phyloP scores from a whole-genome alignment of 2,888 invertebrate species.

The Agrotis puta region DNA sequence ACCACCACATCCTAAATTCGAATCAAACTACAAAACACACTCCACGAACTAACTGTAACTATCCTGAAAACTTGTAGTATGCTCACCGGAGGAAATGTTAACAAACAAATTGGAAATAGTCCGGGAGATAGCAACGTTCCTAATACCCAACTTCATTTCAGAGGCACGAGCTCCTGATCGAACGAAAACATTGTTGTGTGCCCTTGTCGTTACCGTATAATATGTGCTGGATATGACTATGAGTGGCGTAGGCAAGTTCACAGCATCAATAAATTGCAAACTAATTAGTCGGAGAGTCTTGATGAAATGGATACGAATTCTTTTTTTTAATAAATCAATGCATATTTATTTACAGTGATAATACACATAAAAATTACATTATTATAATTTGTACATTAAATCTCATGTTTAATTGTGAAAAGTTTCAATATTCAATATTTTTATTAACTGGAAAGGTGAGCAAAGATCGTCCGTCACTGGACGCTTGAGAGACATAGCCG shows the following conservation, averaged over 20 bases:
- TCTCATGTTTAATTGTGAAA: no score
- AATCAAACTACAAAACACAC: conserved; percentile 39
- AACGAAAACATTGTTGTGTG: conserved; percentile 89
- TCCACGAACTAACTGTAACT: conserved; percentile 45
- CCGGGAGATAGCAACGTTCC: conserved; percentile 82
- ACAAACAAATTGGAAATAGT: conserved; percentile 86
- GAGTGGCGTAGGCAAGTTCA: background rate
- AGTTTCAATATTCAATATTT: no score
- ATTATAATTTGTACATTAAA: no score
- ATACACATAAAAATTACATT: no score
- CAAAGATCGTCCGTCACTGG: no score
- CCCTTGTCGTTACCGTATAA: conserved; percentile 53
- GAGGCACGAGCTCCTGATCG: conserved; percentile 87
- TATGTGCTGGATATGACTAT: conserved; percentile 57
- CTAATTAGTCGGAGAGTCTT: no score
- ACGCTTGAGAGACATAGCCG: no score
- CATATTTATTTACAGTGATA: no score
- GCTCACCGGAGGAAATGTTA: conserved; percentile 73
- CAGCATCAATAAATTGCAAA: no score
- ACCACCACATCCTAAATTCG: conserved; percentile 3
- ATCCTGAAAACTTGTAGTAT: conserved; percentile 55
- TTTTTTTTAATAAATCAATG: no score
- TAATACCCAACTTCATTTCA: conserved; percentile 89
- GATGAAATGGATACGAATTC: no score
- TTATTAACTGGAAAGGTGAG: no score